Base-by-base conservation (phyloP, 2,113 vertebrate genomes). In the Plectropomus leopardus region DNA sequence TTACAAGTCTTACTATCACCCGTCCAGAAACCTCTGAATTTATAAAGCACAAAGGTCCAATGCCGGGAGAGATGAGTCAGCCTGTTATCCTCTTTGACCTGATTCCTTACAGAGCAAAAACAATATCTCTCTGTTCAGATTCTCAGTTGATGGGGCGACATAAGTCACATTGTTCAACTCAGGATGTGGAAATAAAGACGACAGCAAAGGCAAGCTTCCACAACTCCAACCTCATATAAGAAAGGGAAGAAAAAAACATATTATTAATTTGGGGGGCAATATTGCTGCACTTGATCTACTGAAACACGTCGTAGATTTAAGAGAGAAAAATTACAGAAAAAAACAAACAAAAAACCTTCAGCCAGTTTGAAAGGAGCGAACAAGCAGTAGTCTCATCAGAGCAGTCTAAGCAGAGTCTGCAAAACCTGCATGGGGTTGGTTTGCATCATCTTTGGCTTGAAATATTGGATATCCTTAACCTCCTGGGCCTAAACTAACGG, bases 21-120 rank as follows among this genome's bases (percentile, higher is more conserved):
- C 30, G 2, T 73, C 84, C 73, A 82, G 60, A 77, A 76, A 83
- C 7, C 21, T 48, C 11, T 30, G 28, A 21, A 70, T 82, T 76
- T 69, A 66, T 72, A 78, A 82, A 72, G 5, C 61, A 45, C 58
- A 55, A 26, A 50, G 23, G 21, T 45, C 73, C 59, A 50, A 76
- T 66, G 34, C 9, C 66, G 70, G 57, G 77, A 28, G 51, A 73
- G 74, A 76, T 57, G 73, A 83, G 66, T 80, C 76, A 50, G 30
- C 13, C 72, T 50, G 23, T 44, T 66, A 48, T 72, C 79, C 72
- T 69, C 57, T 24, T 0, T 83, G 84, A 81, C 82, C 76, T 77
- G 53, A 57, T 72, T 30, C 11, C 9, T 54, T 2, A 54, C 55
- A 50, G 40, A 72, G 60, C n/a, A 48, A 47, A 71, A 75, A 50